These are phyloP conservation scores for Menura novaehollandiae DNA, from an alignment of 2,113 vertebrate species.

Conservation along the genomic window DNA sequence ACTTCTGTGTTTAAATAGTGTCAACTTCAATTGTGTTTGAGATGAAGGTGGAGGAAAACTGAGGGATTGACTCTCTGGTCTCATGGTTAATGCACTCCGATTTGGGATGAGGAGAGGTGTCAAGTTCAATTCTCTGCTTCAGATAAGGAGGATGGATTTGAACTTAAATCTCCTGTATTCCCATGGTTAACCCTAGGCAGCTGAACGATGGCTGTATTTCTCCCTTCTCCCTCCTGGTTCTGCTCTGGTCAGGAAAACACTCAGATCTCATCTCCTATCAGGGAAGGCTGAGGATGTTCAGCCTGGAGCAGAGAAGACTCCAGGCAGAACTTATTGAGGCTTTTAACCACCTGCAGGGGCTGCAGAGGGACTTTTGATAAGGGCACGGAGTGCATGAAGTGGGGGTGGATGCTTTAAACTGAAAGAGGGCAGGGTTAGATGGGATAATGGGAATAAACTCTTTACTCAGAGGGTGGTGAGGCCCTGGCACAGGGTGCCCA, in stretches of 20 bases:
- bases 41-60: background rate
- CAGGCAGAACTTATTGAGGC: background rate
- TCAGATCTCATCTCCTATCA: background rate
- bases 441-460: background rate
- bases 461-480: accelerated
- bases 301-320: background rate
- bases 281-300: background rate
- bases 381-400: too few species aligned
- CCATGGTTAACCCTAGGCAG: background rate
- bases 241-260: background rate
- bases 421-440: too few species aligned
- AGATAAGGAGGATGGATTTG: constrained; percentile 23
- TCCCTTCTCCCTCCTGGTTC: background rate
- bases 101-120: constrained; percentile 30
- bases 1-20: background rate
- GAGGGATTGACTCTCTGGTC: constrained; percentile 7
- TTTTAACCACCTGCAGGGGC: background rate
- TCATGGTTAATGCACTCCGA: background rate
- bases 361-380: background rate
- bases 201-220: background rate
- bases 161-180: background rate
- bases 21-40: constrained; percentile 1
- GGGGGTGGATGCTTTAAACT: background rate
- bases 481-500: background rate
- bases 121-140: constrained; percentile 50